Conservation (phyloP, 2,113 vertebrate genomes). For the Chaetura pelagica region DNA sequence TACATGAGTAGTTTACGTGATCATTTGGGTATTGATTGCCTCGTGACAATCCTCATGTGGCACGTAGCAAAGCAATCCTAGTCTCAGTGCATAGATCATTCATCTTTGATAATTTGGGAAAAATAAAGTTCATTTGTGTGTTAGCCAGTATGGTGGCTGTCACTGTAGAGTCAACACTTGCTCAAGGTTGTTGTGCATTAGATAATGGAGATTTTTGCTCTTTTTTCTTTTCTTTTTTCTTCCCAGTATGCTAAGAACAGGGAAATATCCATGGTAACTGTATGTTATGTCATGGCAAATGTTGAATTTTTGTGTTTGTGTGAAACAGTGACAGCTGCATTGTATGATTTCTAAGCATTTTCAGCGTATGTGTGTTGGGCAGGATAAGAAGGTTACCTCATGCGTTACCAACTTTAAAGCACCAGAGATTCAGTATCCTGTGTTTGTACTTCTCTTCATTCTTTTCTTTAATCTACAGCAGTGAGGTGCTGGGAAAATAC, state of each 20-base stretch:
- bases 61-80: neutral
- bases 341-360: slow-evolving; percentile 12
- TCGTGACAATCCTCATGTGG: neutral
- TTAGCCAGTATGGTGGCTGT: neutral
- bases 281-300: slow-evolving; percentile 17
- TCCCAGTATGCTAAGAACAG: neutral
- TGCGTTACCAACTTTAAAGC: neutral
- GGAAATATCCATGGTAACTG: slow-evolving; percentile 47
- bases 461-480: slow-evolving; percentile 22
- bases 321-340: slow-evolving; percentile 13
- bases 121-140: neutral
- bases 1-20: neutral
- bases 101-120: neutral
- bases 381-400: neutral
- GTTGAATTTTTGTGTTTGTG: neutral
- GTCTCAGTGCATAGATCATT: neutral
- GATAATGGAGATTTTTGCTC: neutral
- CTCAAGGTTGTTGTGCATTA: neutral
- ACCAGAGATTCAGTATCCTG: neutral
- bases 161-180: neutral
- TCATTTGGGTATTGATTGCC: neutral
- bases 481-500: neutral
- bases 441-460: neutral
- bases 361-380: neutral
- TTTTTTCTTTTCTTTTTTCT: neutral